Base-by-base conservation (phyloP, 2,888 invertebrate genomes). In the Cylloceria caligata region DNA sequence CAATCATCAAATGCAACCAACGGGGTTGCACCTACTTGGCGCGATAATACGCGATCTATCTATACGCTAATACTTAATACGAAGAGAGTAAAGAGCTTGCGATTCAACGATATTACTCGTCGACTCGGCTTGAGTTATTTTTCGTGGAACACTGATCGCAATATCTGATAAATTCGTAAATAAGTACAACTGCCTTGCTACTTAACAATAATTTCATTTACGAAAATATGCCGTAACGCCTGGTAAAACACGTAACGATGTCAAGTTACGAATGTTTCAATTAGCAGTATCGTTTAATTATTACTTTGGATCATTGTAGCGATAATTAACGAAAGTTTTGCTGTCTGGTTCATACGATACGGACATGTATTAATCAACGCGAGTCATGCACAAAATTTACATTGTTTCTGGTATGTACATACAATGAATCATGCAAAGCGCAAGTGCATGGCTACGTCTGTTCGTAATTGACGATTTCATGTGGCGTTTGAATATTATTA, bases 21-120 rank as follows among this genome's bases (percentile, higher is more conserved):
- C 27, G 21, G 60, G 62, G 69, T 9, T 47, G 65, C 73, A 57
- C 72, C 74, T 55, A 68, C 62, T 80, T 64, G 76, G 77, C 62
- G 74, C 77, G 68, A 73, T 80, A 76, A 80, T 75, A 62, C 64
- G 74, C 39, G 27, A 55, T 60, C 47, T 76, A 82, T 74, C 19
- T 6, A 47, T 39, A 24, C 7, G 3, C 7, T 36, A 13, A 13
- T 6, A n/a, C 1, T 19, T 19, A 27, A 5, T 16, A 45, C 4
- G 16, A 34, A 6, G 5, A 34, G 34, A 16, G 1, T 3, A 9
- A 16, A 71, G 55, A 42, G 42, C 42, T 42, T 71, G 30, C 42
- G 30, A 30, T 16, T 71, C 16, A 45, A 30, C 42, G 45, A 30
- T 60, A 42, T 42, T 13, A 4, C 7, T 71, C 30, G 45, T 57